Conservation (phyloP, 2,888 invertebrate species). For the Cataglyphis altisquamis region DNA sequence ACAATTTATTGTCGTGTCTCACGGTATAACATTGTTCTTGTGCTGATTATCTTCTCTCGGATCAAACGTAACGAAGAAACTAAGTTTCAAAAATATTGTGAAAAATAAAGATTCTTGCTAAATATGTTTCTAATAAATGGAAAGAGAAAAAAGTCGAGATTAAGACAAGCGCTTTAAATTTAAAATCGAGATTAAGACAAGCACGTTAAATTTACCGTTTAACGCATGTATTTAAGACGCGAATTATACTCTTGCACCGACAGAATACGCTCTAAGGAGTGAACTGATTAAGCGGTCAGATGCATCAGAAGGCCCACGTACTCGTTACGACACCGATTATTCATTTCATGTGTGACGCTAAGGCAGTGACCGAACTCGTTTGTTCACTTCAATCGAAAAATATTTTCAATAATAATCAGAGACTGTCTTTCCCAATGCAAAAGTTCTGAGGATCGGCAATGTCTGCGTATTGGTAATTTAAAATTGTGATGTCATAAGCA, state of each 20-base stretch:
- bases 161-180: neutral
- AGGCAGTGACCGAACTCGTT: conserved; percentile 64
- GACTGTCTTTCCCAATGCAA: neutral
- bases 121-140: neutral
- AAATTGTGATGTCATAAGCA: neutral
- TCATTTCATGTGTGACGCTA: conserved; percentile 66
- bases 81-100: neutral
- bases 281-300: conserved; percentile 69
- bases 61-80: neutral
- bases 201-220: neutral
- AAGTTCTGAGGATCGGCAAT: conserved; percentile 10
- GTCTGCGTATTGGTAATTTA: neutral
- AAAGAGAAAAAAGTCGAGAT: conserved; percentile 3
- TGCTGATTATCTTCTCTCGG: neutral
- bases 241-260: conserved; percentile 9
- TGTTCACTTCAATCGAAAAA: conserved; percentile 47
- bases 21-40: neutral
- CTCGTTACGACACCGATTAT: conserved; percentile 72
- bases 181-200: conserved; percentile 3
- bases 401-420: conserved; percentile 23
- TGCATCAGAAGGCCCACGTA: conserved; percentile 73
- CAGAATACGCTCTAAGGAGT: conserved; percentile 24
- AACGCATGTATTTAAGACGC: conserved; percentile 9
- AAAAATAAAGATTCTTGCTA: neutral
- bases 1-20: no score